Evolutionary conservation across 2,888 invertebrate genomes (phyloP).

Genomic region (Lepidonotus clava): DNA sequence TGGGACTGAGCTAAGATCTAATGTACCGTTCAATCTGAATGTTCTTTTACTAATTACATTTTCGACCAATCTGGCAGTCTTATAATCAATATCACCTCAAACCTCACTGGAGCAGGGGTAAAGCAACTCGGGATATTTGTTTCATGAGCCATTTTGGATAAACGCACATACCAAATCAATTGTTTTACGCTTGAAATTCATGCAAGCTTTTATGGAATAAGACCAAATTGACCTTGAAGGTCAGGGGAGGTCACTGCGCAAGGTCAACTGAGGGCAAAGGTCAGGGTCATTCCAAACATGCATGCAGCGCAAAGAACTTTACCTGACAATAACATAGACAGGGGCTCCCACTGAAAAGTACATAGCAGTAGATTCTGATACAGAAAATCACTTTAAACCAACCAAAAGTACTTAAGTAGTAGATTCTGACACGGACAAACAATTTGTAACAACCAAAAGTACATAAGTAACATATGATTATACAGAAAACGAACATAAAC

Average conservation of each 20-base stretch:
- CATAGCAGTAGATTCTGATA: not conserved
- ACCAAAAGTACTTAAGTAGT: not conserved
- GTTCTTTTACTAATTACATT: too few species aligned
- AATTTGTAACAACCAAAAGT: not conserved
- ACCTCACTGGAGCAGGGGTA: too few species aligned
- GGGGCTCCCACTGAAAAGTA: slow-evolving; percentile 17
- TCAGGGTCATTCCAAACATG: not conserved
- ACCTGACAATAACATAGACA: slow-evolving; percentile 20
- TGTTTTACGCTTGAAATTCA: too few species aligned
- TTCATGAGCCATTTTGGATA: too few species aligned
- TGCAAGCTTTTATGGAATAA: too few species aligned
- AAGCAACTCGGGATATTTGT: too few species aligned
- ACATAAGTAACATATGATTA: not conserved
- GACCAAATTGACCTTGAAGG: too few species aligned
- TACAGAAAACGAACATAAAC: not conserved
- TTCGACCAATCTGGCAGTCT: too few species aligned
- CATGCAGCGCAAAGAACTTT: not conserved
- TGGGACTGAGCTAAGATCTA: not conserved
- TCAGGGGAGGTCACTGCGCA: too few species aligned
- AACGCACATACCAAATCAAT: too few species aligned
- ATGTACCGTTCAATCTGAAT: too few species aligned
- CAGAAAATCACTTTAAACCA: not conserved
- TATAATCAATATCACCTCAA: too few species aligned
- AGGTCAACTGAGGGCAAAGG: not conserved
- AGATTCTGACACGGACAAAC: not conserved